Evolutionary conservation across 2,113 vertebrate species (phyloP).

Genomic region (Indicator indicator): DNA sequence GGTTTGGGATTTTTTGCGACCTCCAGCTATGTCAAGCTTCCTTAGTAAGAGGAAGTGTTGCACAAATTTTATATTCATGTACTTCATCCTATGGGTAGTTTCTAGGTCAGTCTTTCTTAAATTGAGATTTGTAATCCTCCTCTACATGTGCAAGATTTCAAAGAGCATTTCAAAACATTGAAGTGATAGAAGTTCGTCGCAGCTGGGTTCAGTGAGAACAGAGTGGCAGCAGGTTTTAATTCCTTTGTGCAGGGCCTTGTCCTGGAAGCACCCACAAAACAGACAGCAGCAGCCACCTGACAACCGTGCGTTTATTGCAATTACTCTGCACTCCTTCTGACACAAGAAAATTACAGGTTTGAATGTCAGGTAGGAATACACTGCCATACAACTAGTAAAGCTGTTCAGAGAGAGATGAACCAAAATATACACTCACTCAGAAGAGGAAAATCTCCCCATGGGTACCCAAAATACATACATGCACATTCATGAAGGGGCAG

Average conservation of each 20-base stretch:
- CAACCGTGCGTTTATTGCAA: too few species aligned
- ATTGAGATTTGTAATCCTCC: background rate
- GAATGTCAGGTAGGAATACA: too few species aligned
- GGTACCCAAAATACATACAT: too few species aligned
- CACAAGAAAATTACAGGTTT: too few species aligned
- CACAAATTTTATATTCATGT: background rate
- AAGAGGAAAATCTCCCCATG: too few species aligned
- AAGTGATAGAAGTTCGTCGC: background rate
- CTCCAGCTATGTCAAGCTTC: background rate
- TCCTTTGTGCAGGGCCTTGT: background rate
- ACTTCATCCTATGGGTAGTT: background rate
- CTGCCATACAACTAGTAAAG: too few species aligned
- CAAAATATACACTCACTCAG: too few species aligned
- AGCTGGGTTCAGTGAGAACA: background rate
- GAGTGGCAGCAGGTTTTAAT: background rate
- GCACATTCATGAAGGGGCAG: too few species aligned
- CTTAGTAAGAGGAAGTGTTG: background rate
- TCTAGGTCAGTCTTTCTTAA: background rate
- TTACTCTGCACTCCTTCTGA: too few species aligned
- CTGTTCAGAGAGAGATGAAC: too few species aligned
- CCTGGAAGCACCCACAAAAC: too few species aligned
- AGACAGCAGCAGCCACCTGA: too few species aligned
- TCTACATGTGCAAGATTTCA: background rate
- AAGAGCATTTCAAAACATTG: background rate
- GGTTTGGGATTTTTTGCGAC: background rate